Conservation (phyloP, 2,113 vertebrate species). For the Cephalopholis sonnerati region DNA sequence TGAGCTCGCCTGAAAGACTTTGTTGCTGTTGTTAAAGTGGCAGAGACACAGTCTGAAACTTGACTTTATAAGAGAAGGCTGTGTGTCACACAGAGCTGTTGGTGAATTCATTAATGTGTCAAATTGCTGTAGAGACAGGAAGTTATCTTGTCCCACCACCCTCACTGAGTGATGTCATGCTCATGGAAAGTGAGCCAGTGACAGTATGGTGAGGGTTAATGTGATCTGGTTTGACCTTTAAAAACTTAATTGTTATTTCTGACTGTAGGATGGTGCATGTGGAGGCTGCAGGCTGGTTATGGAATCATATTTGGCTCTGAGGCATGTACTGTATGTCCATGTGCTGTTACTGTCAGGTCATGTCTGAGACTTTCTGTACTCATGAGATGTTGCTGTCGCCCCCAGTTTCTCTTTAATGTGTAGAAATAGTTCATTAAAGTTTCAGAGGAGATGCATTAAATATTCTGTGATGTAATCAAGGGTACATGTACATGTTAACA, state of each 20-base stretch:
- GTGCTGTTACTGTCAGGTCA: not conserved
- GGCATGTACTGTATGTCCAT: not conserved
- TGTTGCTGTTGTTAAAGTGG: conserved; percentile 51
- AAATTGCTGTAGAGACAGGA: not conserved
- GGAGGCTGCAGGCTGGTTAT: not conserved
- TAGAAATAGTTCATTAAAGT: too few relatives aligned
- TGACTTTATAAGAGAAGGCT: too few relatives aligned
- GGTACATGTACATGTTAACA: conserved; percentile 12
- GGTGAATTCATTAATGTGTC: not conserved
- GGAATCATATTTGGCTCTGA: not conserved
- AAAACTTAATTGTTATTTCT: not conserved
- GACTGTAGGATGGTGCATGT: not conserved
- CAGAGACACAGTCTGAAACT: not conserved
- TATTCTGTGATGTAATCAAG: not conserved
- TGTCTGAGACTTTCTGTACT: not conserved
- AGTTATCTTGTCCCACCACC: not conserved
- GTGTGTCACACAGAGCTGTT: not conserved
- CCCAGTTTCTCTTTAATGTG: too few relatives aligned
- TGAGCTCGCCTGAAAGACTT: conserved; percentile 23
- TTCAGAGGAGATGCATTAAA: not conserved
- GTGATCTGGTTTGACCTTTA: not conserved
- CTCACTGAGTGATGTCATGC: conserved; percentile 28
- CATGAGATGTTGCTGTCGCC: too few relatives aligned
- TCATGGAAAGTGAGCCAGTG: conserved; percentile 37
- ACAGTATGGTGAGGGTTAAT: not conserved